phyloP scores from a whole-genome alignment of 2,888 invertebrate species.

The Plebejus melissa region DNA sequence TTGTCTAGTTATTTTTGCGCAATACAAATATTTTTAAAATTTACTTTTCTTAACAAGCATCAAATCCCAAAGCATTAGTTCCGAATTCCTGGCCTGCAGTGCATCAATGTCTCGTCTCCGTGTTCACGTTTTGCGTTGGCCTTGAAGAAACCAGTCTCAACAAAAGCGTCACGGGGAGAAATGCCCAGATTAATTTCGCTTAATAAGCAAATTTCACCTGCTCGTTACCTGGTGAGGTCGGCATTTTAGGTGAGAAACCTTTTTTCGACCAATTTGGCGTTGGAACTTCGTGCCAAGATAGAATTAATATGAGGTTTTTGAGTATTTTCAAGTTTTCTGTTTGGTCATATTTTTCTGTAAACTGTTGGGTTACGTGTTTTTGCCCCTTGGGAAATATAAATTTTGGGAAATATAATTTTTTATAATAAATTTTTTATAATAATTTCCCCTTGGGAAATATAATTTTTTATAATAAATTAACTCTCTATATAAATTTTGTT shows the following conservation, averaged over 20 bases:
- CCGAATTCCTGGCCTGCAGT: constrained; percentile 41
- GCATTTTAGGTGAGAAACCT: constrained; percentile 20
- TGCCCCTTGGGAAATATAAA: background rate
- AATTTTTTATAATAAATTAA: too few species aligned
- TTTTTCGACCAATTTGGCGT: constrained; percentile 13
- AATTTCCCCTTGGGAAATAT: background rate
- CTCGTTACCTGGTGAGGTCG: constrained; percentile 7
- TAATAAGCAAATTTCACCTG: constrained; percentile 51
- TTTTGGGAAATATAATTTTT: too few species aligned
- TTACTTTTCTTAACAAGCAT: background rate
- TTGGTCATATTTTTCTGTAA: background rate
- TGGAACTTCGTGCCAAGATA: background rate
- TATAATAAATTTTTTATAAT: too few species aligned
- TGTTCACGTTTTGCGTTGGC: constrained; percentile 62
- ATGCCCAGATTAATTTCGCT: constrained; percentile 58
- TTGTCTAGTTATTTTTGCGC: too few species aligned
- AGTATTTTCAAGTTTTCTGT: background rate
- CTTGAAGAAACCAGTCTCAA: constrained; percentile 76
- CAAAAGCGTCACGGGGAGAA: constrained; percentile 71
- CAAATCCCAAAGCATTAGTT: constrained; percentile 20
- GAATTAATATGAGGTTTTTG: background rate
- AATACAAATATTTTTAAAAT: too few species aligned
- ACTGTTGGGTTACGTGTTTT: background rate
- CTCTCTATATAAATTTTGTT: background rate
- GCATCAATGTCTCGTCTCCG: constrained; percentile 48